phyloP scores from a whole-genome alignment of 2,797 vertebrate species.

The Acrossocheilus wenchowensis region DNA sequence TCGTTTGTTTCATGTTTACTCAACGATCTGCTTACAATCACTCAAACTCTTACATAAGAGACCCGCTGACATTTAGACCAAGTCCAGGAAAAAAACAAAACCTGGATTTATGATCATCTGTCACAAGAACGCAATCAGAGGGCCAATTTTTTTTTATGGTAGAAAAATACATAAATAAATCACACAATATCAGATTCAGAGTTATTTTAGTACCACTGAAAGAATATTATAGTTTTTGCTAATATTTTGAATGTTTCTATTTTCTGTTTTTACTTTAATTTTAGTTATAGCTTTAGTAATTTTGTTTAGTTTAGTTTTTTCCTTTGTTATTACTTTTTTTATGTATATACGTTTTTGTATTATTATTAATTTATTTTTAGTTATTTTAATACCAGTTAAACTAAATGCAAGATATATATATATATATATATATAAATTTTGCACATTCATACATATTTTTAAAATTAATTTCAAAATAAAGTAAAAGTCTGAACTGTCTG shows the following conservation, averaged over 20 bases:
- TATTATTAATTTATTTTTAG: too few relatives aligned
- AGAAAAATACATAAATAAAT: not conserved
- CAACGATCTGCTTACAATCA: not conserved
- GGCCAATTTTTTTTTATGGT: not conserved
- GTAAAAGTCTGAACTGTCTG: too few relatives aligned
- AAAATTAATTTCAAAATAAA: too few relatives aligned
- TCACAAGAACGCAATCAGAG: not conserved
- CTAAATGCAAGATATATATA: too few relatives aligned
- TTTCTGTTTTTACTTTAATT: not conserved
- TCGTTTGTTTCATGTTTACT: not conserved
- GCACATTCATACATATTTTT: too few relatives aligned
- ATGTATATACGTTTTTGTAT: too few relatives aligned
- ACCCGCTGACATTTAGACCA: not conserved
- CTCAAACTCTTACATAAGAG: constrained; percentile 4
- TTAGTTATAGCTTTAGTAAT: not conserved
- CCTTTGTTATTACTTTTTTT: not conserved
- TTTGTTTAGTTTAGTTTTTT: not conserved
- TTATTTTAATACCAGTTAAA: too few relatives aligned
- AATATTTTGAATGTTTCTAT: not conserved
- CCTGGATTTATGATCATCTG: not conserved
- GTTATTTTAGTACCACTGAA: not conserved
- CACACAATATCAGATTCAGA: not conserved
- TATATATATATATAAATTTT: too few relatives aligned
- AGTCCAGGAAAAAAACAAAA: not conserved
- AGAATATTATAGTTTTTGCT: not conserved